Evolutionary conservation across 2,797 vertebrate genomes (phyloP).

Genomic region (Emydoidea blandingii): DNA sequence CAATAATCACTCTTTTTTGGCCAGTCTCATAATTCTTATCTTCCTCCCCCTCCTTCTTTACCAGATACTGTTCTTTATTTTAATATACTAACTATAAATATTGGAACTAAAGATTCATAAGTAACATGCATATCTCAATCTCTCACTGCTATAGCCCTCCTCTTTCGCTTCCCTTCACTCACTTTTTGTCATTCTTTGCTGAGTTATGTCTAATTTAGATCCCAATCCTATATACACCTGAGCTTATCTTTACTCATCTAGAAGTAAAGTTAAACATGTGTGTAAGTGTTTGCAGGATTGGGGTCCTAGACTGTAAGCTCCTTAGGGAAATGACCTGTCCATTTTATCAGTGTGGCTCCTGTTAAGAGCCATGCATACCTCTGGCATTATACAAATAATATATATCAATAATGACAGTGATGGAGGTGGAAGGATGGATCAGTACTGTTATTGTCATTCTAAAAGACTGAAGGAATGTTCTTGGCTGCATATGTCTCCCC

Average conservation of each 20-base stretch:
- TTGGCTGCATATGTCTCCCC: too few species aligned
- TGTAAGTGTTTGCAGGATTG: too few species aligned
- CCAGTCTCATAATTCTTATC: background rate
- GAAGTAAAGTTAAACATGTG: too few species aligned
- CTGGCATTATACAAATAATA: too few species aligned
- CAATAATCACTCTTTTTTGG: background rate
- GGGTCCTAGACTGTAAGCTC: background rate
- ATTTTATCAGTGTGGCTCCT: rapidly evolving
- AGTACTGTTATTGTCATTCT: background rate
- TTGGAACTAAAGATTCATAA: background rate
- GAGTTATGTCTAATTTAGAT: background rate
- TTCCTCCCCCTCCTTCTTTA: background rate
- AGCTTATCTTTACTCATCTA: background rate
- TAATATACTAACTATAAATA: background rate
- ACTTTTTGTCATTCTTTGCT: background rate
- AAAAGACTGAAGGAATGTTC: too few species aligned
- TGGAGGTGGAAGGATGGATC: background rate
- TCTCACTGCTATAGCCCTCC: background rate
- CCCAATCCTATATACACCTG: background rate
- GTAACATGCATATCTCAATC: background rate
- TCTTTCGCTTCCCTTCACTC: background rate
- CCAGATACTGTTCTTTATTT: background rate
- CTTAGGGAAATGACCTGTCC: background rate
- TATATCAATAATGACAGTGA: rapidly evolving
- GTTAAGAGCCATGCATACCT: background rate